Conservation (phyloP, 2,888 invertebrate species). For the Stomorhina lunata region DNA sequence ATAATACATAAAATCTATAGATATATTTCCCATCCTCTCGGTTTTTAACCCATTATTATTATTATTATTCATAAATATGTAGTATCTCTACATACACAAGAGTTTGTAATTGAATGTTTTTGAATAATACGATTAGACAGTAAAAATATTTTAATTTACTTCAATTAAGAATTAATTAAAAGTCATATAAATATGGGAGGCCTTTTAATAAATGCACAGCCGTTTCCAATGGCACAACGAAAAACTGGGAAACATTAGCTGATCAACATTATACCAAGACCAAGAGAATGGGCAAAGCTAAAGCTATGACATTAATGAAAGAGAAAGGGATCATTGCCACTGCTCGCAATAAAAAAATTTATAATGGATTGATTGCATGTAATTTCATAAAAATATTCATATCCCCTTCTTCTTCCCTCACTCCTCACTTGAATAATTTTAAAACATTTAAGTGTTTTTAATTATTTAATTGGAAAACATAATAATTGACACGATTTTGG, state of each 20-base stretch:
- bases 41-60: no score
- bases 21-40: no score
- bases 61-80: no score
- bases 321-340: constrained; percentile 59
- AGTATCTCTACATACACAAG: no score
- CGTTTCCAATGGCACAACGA: constrained; percentile 42
- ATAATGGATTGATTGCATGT: constrained; percentile 58
- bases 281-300: no score
- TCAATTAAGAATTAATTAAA: constrained; percentile 80
- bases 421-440: constrained; percentile 25
- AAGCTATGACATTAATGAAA: constrained; percentile 22
- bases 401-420: constrained; percentile 12
- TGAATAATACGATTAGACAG: constrained; percentile 79
- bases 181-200: constrained; percentile 67
- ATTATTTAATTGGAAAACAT: constrained; percentile 66
- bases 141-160: constrained; percentile 80
- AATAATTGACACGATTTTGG: constrained; percentile 66
- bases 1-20: neutral
- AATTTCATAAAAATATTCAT: constrained; percentile 16
- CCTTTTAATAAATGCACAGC: constrained; percentile 56
- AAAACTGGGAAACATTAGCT: no score
- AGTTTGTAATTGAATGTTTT: constrained; percentile 72
- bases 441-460: constrained; percentile 61
- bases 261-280: no score
- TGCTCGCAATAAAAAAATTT: constrained; percentile 44